Percentiles rank a stretch among this genome's conserved stretches.
Evolutionary conservation across 2,888 invertebrate species (phyloP).

Genomic region (Stramonita haemastoma): DNA sequence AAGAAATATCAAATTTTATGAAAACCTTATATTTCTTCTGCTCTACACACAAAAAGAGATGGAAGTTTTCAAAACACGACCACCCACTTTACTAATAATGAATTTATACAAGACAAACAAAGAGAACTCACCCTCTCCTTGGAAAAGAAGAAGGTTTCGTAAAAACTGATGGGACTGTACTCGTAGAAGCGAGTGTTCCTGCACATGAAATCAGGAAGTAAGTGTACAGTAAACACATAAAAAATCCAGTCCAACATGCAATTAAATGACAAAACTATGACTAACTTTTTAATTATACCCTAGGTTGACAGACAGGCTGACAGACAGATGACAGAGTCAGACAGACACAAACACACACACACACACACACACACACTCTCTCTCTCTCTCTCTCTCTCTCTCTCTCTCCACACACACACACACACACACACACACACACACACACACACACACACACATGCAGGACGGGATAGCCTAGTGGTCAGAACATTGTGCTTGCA

Average conservation of each 20-base stretch:
- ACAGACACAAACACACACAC: constrained; percentile 1
- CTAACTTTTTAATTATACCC: background rate
- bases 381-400: no score
- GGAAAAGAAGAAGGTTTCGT: constrained; percentile 68
- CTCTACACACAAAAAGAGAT: no score
- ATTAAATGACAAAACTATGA: background rate
- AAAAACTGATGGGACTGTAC: constrained; percentile 65
- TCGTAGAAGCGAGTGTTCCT: constrained; percentile 63
- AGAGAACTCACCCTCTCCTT: constrained; percentile 65
- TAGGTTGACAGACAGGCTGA: no score
- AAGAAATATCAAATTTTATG: no score
- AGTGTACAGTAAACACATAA: constrained; percentile 10
- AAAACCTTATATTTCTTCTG: no score
- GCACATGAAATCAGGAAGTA: constrained; percentile 39
- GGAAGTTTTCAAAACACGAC: no score
- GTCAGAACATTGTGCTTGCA: no score
- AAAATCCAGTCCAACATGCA: background rate
- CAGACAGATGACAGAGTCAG: no score
- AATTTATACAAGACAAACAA: background rate
- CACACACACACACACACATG: constrained; percentile 25
- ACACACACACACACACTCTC: background rate
- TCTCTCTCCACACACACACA: constrained; percentile 4
- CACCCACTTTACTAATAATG: no score
- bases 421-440: constrained; percentile 26
- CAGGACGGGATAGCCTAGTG: no score